Base-by-base conservation (phyloP, 2,797 vertebrate species). In the Sebastes diploproa region DNA sequence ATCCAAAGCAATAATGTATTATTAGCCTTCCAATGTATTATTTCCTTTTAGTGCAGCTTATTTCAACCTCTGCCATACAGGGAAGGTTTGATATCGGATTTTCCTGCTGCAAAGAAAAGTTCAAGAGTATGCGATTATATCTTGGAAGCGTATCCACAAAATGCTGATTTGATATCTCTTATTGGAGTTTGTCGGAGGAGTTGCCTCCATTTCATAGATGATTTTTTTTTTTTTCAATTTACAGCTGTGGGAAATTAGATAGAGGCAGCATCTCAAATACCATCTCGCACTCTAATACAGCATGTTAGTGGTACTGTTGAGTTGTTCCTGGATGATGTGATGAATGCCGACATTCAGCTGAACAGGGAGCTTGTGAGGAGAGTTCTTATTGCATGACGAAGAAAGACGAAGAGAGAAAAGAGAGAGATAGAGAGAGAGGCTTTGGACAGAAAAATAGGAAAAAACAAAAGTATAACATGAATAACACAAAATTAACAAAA, bases 271-370 rank as follows among this genome's bases (percentile, higher is more conserved):
- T 84, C 81, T 88, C 78, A 78, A 73, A 80, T 81, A 68, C 78
- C 67, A 85, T 87, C 77, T 76, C 50, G 7, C 69, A 72, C 64
- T 81, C 71, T 81, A 84, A 86, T 87, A 75, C 80, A 67, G 60
- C 75, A 69, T 36, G 81, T 89, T 88, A 85, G 72, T 18, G 70
- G 38, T 73, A 63, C 65, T 81, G 79, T 78, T 84, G 81, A 78
- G 80, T 65, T 78, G 77, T 74, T 90, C 72, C 81, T 77, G 78
- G 75, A 82, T 92, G 86, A 91, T 81, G 76, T 85, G 89, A 92
- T 93, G 84, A 90, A 90, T 85, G 80, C 66, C 8, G 70, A 89
- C 87, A 80, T 81, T 78, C 69, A 77, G 77, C 73, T 80, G 76
- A 86, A 72, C 30, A 12, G 79, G 73, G 86, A 89, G 69, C 67